phyloP scores from a whole-genome alignment of 2,888 invertebrate genomes.

The Cataglyphis albicans region DNA sequence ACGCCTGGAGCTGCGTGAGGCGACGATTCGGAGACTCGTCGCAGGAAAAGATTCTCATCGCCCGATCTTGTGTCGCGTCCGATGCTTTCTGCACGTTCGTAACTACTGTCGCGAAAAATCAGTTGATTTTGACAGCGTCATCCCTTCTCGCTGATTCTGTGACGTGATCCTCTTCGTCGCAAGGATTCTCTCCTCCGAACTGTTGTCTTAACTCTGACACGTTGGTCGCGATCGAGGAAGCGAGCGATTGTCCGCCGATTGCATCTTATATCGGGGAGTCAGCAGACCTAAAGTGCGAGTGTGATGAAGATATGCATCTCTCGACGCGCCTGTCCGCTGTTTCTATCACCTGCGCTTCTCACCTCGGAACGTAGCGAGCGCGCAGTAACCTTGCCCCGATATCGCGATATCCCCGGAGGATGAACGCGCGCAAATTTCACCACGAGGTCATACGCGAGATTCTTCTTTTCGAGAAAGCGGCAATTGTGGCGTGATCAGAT shows the following conservation, averaged over 20 bases:
- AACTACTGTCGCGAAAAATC: slow-evolving; percentile 9
- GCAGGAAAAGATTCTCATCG: slow-evolving; percentile 48
- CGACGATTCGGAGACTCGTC: slow-evolving; percentile 50
- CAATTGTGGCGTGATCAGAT: not conserved
- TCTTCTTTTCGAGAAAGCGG: slow-evolving; percentile 6
- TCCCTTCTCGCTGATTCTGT: not conserved
- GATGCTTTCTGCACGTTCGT: slow-evolving; percentile 9
- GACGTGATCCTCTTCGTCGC: not conserved
- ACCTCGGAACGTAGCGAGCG: slow-evolving; percentile 48
- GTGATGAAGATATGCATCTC: slow-evolving; percentile 43
- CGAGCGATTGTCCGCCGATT: slow-evolving; percentile 57
- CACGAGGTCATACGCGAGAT: slow-evolving; percentile 9
- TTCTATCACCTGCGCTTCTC: slow-evolving; percentile 65
- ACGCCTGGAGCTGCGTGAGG: slow-evolving; percentile 40
- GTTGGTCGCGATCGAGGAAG: slow-evolving; percentile 59
- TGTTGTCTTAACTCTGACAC: slow-evolving; percentile 24
- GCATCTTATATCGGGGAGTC: slow-evolving; percentile 62
- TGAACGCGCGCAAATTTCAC: slow-evolving; percentile 2
- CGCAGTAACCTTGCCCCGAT: slow-evolving; percentile 41
- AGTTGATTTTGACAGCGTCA: slow-evolving; percentile 4
- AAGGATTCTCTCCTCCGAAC: slow-evolving; percentile 1
- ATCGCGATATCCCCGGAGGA: slow-evolving; percentile 7
- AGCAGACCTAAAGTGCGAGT: slow-evolving; percentile 63
- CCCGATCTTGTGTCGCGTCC: slow-evolving; percentile 16
- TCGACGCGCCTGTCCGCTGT: slow-evolving; percentile 68